Percentiles rank a stretch among this genome's conserved stretches.
Conservation (phyloP, 2,113 vertebrate species). For the human region DNA sequence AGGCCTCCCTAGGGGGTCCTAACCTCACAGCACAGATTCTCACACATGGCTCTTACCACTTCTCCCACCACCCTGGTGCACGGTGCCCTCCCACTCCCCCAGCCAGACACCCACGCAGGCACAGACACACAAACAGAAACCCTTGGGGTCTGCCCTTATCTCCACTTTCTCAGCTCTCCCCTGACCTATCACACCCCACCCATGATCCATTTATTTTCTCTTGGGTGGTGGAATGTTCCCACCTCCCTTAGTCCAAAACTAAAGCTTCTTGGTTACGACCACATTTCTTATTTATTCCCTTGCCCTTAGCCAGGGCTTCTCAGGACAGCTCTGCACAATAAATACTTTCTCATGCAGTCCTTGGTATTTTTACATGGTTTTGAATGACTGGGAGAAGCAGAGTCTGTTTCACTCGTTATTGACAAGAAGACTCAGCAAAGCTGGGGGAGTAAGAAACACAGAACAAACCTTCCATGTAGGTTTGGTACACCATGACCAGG, state of each 20-base stretch:
- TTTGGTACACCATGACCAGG: background rate
- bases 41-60: background rate
- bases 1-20: background rate
- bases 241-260: background rate
- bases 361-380: accelerated
- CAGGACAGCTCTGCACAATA: background rate
- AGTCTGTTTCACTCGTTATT: background rate
- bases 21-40: background rate
- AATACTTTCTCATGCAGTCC: background rate
- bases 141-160: accelerated
- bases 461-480: accelerated
- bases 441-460: background rate
- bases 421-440: background rate
- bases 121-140: background rate
- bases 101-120: background rate
- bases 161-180: background rate
- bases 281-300: background rate
- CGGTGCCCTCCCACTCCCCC: background rate
- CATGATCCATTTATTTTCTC: background rate
- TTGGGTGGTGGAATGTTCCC: background rate
- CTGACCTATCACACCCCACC: background rate
- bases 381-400: background rate
- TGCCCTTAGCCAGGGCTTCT: background rate
- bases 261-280: background rate
- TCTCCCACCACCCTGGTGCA: background rate